phyloP scores from a whole-genome alignment of 2,797 vertebrate genomes.

The Sebastes jordani region DNA sequence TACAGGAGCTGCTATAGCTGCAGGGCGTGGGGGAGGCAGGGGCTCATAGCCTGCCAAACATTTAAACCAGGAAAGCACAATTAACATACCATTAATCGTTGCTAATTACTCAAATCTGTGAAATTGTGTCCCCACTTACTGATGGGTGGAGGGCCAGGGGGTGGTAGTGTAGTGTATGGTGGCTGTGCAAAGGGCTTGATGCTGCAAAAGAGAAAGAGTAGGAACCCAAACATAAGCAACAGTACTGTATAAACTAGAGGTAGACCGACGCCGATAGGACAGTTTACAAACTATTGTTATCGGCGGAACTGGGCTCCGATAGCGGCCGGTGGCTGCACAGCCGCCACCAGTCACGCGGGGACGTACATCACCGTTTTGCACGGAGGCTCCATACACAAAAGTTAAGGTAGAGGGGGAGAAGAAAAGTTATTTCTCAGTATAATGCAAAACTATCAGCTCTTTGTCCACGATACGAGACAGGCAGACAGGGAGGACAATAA shows the following conservation, averaged over 20 bases:
- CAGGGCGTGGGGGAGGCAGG: constrained; percentile 86
- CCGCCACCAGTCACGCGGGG: too few species aligned
- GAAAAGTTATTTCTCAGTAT: too few species aligned
- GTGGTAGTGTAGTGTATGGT: constrained; percentile 89
- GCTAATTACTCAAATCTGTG: not conserved
- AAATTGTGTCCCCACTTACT: constrained; percentile 82
- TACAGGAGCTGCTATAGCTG: constrained; percentile 87
- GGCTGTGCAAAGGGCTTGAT: constrained; percentile 97
- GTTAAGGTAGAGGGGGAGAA: too few species aligned
- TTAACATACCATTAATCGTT: not conserved
- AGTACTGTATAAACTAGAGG: not conserved
- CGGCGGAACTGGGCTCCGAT: too few species aligned
- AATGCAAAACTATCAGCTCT: too few species aligned
- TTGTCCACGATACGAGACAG: too few species aligned
- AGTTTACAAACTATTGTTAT: too few species aligned
- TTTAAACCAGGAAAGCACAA: constrained; percentile 6
- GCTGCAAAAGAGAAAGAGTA: constrained; percentile 77
- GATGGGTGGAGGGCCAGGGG: constrained; percentile 89
- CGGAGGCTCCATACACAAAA: too few species aligned
- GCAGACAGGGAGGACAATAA: too few species aligned
- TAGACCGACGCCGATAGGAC: too few species aligned
- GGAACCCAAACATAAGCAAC: constrained; percentile 8
- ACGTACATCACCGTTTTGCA: too few species aligned
- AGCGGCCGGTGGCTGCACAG: too few species aligned
- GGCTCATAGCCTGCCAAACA: constrained; percentile 88